Conservation (phyloP, 2,797 vertebrate genomes). For the Syngnathus rostellatus region DNA sequence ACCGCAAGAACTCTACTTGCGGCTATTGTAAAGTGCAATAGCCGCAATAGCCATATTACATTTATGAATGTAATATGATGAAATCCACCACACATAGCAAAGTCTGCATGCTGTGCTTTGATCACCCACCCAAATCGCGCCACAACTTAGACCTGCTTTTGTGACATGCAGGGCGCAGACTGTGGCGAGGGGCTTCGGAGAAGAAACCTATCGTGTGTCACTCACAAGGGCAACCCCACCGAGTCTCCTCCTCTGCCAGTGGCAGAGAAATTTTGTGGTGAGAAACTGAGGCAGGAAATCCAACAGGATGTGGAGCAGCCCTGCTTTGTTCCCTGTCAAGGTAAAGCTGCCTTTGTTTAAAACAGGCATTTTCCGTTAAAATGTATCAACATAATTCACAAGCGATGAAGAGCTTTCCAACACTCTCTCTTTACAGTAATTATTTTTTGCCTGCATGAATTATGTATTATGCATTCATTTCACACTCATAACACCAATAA, state of each 20-base stretch:
- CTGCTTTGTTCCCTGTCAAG: constrained; percentile 87
- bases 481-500: background rate
- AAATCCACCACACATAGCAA: no score
- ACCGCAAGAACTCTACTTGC: no score
- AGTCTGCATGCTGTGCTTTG: no score
- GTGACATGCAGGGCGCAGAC: constrained; percentile 74
- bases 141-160: background rate
- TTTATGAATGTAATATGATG: no score
- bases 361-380: background rate
- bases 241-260: constrained; percentile 53
- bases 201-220: constrained; percentile 78
- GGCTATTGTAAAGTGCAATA: no score
- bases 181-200: constrained; percentile 85
- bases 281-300: constrained; percentile 57
- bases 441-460: constrained; percentile 10
- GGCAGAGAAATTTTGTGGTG: constrained; percentile 71
- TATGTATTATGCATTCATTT: constrained; percentile 1
- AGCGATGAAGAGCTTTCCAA: background rate
- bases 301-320: constrained; percentile 70
- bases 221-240: constrained; percentile 70
- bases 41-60: no score
- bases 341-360: constrained; percentile 48
- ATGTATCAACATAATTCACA: constrained; percentile 2
- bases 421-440: background rate
- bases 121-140: no score